phyloP scores from a whole-genome alignment of 2,113 vertebrate species.

The Dascyllus trimaculatus region DNA sequence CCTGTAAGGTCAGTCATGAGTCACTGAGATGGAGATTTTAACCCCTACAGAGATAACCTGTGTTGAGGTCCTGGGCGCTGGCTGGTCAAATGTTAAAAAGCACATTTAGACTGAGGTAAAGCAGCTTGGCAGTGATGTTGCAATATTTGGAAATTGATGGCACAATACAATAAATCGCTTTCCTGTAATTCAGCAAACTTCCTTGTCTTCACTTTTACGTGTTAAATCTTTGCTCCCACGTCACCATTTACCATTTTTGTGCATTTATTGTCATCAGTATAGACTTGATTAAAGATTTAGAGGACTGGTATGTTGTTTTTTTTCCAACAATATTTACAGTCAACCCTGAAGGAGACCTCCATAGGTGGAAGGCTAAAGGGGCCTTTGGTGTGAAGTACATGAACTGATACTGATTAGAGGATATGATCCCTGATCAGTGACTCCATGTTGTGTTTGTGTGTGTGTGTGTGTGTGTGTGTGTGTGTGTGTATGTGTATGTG shows the following conservation, averaged over 20 bases:
- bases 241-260: neutral
- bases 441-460: slow-evolving; percentile 39
- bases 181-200: slow-evolving; percentile 52
- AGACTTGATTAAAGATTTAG: neutral
- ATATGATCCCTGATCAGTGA: slow-evolving; percentile 77
- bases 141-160: neutral
- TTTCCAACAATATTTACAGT: neutral
- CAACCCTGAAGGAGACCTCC: slow-evolving; percentile 6
- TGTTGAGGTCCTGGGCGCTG: too few species aligned
- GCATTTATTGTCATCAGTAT: neutral
- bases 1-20: neutral
- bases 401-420: slow-evolving; percentile 87
- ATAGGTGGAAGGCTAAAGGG: slow-evolving; percentile 3
- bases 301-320: neutral
- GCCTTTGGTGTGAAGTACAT: slow-evolving; percentile 56
- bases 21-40: neutral
- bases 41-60: too few species aligned
- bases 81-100: neutral
- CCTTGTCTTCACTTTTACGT: slow-evolving; percentile 54
- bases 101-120: neutral
- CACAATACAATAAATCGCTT: slow-evolving; percentile 43
- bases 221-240: neutral
- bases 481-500: slow-evolving; percentile 48
- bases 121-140: neutral
- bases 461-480: slow-evolving; percentile 29